Base-by-base conservation (phyloP, 2,797 vertebrate genomes). In the Anguilla megastoma region DNA sequence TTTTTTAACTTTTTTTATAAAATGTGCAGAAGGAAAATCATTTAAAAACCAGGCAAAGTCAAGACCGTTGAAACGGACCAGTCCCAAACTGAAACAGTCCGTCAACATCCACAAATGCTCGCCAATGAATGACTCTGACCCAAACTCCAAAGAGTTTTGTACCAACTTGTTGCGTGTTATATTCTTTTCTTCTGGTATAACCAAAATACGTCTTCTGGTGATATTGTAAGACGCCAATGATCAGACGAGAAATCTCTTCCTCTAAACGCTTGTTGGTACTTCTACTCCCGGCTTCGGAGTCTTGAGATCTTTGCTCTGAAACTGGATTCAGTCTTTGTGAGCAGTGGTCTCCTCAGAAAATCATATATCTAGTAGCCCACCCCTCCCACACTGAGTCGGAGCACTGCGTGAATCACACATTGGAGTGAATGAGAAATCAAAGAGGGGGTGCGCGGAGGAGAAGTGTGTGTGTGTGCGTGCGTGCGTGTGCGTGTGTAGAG, bases 111-210 rank as follows among this genome's bases (percentile, higher is more conserved):
- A 95, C 95, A 96, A 96, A 95, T 95, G 93, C 95, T 92, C 92
- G 92, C 90, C 91, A 93, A 91, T 92, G 90, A 91, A 90, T 89
- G 96, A 97, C 96, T 96, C 96, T 95, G 92, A 96, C 93, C 96
- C 79, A 96, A 97, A 97, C 96, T 97, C 96, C 96, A 96, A 96
- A 96, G 96, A 97, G 96, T 96, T 96, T 97, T 96, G 96, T 97
- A 97, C 96, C 96, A 96, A 96, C 96, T 94, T 95, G 92, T 93
- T 91, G 92, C 66, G 45, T 88, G 95, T 94, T 95, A 94, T 92
- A 84, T 94, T 95, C 95, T 93, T 92, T 92, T 60, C 90, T 91
- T 91, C 94, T 92, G 93, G 93, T 74, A 87, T 91, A 94, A 94
- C 94, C 89, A 76, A 92, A 69, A 86, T 84, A 89, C 93, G 36